Evolutionary conservation across 2,113 vertebrate genomes (phyloP).

Genomic region (Engystomops pustulosus): DNA sequence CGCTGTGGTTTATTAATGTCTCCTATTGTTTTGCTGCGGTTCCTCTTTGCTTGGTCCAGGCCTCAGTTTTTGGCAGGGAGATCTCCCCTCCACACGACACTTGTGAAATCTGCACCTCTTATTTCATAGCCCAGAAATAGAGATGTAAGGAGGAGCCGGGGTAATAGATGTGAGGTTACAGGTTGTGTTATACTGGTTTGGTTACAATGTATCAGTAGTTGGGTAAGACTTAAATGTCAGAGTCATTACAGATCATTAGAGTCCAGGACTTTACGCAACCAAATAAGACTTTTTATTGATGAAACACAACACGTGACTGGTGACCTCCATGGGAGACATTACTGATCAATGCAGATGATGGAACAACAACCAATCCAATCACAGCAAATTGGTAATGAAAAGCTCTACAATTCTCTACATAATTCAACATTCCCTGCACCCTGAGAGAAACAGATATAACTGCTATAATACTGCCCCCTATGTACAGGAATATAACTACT

Average conservation of each 20-base stretch:
- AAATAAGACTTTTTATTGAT: too few relatives aligned
- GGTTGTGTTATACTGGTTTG: not conserved
- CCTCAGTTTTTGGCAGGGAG: not conserved
- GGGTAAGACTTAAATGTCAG: not conserved
- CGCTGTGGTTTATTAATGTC: too few relatives aligned
- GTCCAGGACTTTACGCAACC: not conserved
- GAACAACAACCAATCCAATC: too few relatives aligned
- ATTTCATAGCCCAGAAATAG: not conserved
- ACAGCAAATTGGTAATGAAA: too few relatives aligned
- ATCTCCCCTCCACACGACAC: not conserved
- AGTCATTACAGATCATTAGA: not conserved
- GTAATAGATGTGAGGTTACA: not conserved
- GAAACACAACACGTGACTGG: too few relatives aligned
- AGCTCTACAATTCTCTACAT: too few relatives aligned
- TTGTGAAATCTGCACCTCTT: not conserved
- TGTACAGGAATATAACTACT: not conserved
- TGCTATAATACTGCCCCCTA: constrained; percentile 1
- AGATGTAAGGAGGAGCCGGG: not conserved
- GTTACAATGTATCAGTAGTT: constrained; percentile 8
- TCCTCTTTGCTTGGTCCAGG: too few relatives aligned
- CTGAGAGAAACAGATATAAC: too few relatives aligned
- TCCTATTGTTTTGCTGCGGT: too few relatives aligned
- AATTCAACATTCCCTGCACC: too few relatives aligned
- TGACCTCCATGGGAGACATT: too few relatives aligned
- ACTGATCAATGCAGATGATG: too few relatives aligned